Base-by-base conservation (phyloP, 2,113 vertebrate genomes). In the Delphinapterus leucas region DNA sequence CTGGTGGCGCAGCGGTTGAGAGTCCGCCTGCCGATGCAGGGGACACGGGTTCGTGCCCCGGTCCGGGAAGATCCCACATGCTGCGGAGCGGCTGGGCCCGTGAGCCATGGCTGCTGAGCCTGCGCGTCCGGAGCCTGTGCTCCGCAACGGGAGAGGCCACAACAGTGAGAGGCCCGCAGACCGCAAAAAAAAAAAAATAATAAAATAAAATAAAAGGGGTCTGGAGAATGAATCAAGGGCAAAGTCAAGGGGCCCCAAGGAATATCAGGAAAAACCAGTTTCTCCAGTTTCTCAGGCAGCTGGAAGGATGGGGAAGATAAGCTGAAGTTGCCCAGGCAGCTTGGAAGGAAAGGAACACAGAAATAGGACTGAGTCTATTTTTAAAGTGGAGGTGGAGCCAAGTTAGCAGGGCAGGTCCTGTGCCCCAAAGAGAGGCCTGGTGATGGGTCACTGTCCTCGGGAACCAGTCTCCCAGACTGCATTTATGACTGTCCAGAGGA, bases 221-320 rank as follows among this genome's bases (percentile, higher is more conserved):
- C 79, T 79, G 33, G 6, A 86, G 47, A 76, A 79, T 55, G 36
- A 89, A 67, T 33, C 23, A 44, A 92, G 44, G 88, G 38, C 65
- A 36, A 93, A 90, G 77, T 83, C 60, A 85, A 81, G 92, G 44
- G 44, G 38, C 70, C 83, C 28, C 47, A 58, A 63, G 92, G 77
- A 94, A 49, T 33, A 61, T 67, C 92, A 79, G 79, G 94, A 92
- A 92, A 96, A 96, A 97, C 89, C 90, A 65, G 92, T 96, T 97
- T 93, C 61, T 77, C 95, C 5, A 85, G 73, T 96, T 58, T 68
- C 49, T 38, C 20, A 71, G 65, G 82, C 38, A 60, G 55, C 61
- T 92, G 53, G 44, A 81, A 60, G 74, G 55, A 26, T 49, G 85
- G 18, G 49, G 10, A 17, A 82, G 88, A 86, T 85, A 88, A 94